These are phyloP conservation scores for Metellina segmentata DNA, from an alignment of 2,888 invertebrate species.

Conservation along the genomic window DNA sequence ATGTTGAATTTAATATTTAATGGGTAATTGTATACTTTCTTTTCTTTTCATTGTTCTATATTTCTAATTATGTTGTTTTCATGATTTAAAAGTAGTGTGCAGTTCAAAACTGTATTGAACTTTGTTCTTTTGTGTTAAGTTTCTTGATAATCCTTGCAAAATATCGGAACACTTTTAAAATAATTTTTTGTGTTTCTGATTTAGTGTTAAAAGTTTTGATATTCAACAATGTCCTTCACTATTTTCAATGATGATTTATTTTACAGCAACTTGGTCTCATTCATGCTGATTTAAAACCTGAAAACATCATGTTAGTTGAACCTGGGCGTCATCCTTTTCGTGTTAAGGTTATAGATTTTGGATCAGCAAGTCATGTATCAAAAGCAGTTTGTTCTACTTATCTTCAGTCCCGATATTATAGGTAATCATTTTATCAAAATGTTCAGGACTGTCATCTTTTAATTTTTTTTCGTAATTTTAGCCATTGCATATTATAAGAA, in stretches of 20 bases:
- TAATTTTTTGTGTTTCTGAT: too few relatives aligned
- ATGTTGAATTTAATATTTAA: too few relatives aligned
- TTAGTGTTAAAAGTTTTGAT: too few relatives aligned
- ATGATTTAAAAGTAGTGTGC: too few relatives aligned
- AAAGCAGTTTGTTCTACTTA: conserved; percentile 99
- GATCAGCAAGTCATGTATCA: conserved; percentile 99
- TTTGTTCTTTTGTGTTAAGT: too few relatives aligned
- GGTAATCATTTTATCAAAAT: conserved; percentile 31
- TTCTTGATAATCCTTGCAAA: too few relatives aligned
- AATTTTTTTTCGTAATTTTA: not conserved
- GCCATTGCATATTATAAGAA: not conserved
- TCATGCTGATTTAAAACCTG: conserved; percentile 99
- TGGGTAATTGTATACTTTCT: too few relatives aligned
- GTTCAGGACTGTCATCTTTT: not conserved
- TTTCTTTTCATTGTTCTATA: too few relatives aligned
- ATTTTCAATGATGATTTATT: not conserved
- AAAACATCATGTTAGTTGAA: conserved; percentile 99
- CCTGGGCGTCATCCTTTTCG: conserved; percentile 98
- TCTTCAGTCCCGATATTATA: conserved; percentile 94
- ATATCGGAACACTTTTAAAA: too few relatives aligned
- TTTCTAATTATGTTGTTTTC: too few relatives aligned
- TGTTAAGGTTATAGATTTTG: conserved; percentile 99
- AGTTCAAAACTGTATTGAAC: too few relatives aligned
- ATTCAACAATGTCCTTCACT: too few relatives aligned
- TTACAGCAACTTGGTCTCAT: conserved; percentile 97